Percentiles rank a stretch among this genome's conserved stretches.
These are phyloP conservation scores for Galerucella calmariensis DNA, from an alignment of 2,888 invertebrate species.

Conservation along the genomic window DNA sequence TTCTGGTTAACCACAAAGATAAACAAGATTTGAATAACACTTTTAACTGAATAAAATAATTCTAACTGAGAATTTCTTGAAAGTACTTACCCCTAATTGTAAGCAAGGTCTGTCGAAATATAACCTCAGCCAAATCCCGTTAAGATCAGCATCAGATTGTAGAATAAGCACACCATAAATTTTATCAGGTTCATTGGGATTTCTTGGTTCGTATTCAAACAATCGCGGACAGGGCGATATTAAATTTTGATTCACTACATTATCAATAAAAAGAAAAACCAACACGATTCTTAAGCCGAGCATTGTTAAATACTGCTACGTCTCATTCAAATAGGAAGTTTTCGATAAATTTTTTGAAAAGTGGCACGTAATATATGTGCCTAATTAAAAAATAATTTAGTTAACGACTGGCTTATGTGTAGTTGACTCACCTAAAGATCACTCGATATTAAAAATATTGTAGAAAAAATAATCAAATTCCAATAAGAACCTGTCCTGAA, in stretches of 20 bases:
- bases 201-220: conserved; percentile 69
- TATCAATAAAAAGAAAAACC: conserved; percentile 17
- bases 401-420: too few relatives aligned
- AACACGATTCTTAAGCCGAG: conserved; percentile 4
- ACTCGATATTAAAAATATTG: too few relatives aligned
- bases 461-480: not conserved
- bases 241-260: conserved; percentile 42
- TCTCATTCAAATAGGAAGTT: not conserved
- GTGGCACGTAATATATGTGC: too few relatives aligned
- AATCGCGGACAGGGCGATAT: conserved; percentile 70
- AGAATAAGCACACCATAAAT: conserved; percentile 73
- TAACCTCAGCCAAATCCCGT: conserved; percentile 71
- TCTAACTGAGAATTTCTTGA: too few relatives aligned
- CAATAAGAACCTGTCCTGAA: not conserved
- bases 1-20: too few relatives aligned
- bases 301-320: not conserved
- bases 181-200: conserved; percentile 68
- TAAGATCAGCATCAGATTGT: conserved; percentile 67
- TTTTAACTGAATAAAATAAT: too few relatives aligned
- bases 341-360: not conserved
- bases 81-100: conserved; percentile 51
- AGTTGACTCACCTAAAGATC: too few relatives aligned
- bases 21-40: too few relatives aligned
- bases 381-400: too few relatives aligned
- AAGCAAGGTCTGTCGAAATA: conserved; percentile 62